A percentile compares a stretch with the other conserved stretches of the same genome.
These are phyloP conservation scores for Lycocorax pyrrhopterus DNA, from an alignment of 2,113 vertebrate species.

Conservation along the genomic window DNA sequence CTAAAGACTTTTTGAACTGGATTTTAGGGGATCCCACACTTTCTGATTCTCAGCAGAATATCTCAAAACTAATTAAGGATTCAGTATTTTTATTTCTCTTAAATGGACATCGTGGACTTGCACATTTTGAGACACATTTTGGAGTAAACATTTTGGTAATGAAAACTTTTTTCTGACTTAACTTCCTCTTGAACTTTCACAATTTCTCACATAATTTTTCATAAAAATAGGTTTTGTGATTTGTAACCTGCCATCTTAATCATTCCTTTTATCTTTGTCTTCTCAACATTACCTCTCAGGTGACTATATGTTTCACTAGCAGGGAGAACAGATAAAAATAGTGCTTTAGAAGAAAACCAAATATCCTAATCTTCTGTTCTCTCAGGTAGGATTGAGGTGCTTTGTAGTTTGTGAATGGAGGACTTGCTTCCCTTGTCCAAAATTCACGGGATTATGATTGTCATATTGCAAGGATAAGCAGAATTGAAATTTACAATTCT, in stretches of 20 bases:
- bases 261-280: background rate
- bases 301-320: background rate
- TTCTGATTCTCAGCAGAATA: background rate
- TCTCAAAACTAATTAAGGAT: background rate
- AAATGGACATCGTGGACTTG: background rate
- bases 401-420: background rate
- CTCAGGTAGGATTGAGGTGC: background rate
- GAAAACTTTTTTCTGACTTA: background rate
- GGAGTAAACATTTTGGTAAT: background rate
- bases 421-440: fast-evolving
- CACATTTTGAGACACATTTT: background rate
- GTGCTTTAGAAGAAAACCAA: background rate
- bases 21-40: background rate
- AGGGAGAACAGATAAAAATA: background rate
- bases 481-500: background rate
- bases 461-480: background rate
- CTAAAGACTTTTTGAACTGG: background rate
- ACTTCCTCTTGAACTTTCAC: background rate
- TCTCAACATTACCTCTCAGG: background rate
- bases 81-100: background rate
- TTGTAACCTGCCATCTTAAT: background rate
- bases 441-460: background rate
- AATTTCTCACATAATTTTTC: background rate
- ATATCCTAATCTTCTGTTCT: background rate
- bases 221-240: background rate